Evolutionary conservation across 2,113 vertebrate species (phyloP).

Genomic region (Rattus rattus): DNA sequence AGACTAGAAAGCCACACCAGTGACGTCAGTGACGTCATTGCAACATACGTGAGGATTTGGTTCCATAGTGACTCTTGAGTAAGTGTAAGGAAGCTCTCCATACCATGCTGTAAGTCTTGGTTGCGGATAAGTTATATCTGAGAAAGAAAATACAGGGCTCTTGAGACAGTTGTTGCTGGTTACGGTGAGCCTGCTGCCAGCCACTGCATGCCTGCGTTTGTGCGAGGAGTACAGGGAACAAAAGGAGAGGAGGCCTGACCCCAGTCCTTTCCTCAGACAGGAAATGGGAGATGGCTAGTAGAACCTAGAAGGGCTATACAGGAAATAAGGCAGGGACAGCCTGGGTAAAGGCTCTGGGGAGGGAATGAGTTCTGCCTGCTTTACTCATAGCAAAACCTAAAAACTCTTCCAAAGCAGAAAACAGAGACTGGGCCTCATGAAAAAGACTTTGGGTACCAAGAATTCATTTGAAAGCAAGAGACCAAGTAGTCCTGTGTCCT

Average conservation of each 20-base stretch:
- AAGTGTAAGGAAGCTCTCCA: conserved; percentile 95
- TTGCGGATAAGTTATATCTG: conserved; percentile 92
- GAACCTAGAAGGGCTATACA: neutral
- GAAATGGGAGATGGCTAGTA: neutral
- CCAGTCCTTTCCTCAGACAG: neutral
- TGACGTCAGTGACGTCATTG: neutral
- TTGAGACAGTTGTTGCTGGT: conserved; percentile 41
- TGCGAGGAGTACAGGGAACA: conserved; percentile 15
- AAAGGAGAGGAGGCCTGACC: neutral
- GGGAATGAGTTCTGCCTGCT: fast-evolving
- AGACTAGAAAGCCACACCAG: conserved; percentile 45
- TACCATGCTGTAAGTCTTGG: conserved; percentile 97
- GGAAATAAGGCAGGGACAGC: neutral
- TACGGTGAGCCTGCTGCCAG: neutral
- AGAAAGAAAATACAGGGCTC: conserved; percentile 78
- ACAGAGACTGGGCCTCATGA: neutral
- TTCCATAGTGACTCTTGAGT: conserved; percentile 93
- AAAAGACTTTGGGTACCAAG: neutral
- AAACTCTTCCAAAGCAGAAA: neutral
- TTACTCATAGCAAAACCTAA: neutral
- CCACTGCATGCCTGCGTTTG: neutral
- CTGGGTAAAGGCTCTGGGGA: neutral
- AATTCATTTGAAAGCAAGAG: neutral
- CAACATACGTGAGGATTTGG: conserved; percentile 92
- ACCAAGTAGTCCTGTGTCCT: neutral